A percentile compares a stretch with the other conserved stretches of the same genome.
phyloP scores from a whole-genome alignment of 2,113 vertebrate genomes.

The Corythornis vintsioides region DNA sequence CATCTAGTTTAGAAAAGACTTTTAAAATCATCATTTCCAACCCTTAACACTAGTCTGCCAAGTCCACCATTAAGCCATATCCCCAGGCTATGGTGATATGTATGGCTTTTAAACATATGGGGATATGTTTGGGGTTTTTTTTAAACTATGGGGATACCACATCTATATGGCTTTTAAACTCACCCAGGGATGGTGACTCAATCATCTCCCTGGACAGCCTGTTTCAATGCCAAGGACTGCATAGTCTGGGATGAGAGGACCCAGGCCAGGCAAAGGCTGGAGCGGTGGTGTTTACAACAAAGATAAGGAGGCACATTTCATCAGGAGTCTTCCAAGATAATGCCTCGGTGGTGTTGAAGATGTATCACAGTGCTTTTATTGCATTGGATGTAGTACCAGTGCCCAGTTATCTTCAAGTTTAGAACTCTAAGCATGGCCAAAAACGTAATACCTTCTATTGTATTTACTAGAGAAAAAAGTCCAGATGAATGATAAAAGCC shows the following conservation, averaged over 20 bases:
- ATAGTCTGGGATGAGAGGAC: neutral
- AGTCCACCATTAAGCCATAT: no score
- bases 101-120: no score
- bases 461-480: neutral
- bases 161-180: no score
- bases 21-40: no score
- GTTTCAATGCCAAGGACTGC: neutral
- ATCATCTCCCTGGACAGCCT: no score
- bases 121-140: no score
- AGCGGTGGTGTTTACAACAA: neutral
- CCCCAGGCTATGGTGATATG: no score
- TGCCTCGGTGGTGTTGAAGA: neutral
- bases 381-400: neutral
- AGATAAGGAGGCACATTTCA: neutral
- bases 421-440: neutral
- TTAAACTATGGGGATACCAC: no score
- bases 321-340: neutral
- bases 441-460: neutral
- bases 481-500: slow-evolving; percentile 14
- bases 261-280: neutral
- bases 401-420: neutral
- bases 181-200: no score
- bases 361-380: rapidly evolving
- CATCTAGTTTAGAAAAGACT: no score
- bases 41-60: no score